A percentile compares a stretch with the other conserved stretches of the same genome.
Evolutionary conservation across 2,888 invertebrate genomes (phyloP).

Genomic region (Andrena trimmerana): DNA sequence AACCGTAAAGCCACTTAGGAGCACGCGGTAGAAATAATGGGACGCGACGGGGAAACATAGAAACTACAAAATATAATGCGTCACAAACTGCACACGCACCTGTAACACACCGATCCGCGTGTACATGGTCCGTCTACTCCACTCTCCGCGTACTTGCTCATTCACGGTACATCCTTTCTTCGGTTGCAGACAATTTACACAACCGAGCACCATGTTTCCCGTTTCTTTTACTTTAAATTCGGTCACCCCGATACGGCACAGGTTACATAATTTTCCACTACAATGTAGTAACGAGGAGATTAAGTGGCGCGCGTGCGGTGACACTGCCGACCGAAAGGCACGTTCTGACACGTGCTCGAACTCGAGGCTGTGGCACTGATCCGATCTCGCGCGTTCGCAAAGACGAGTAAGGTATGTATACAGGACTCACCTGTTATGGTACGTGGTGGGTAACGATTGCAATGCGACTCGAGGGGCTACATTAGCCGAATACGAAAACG

Average conservation of each 20-base stretch:
- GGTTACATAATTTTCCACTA: constrained; percentile 63
- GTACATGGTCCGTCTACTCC: constrained; percentile 30
- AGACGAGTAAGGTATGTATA: constrained; percentile 59
- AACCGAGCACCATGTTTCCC: constrained; percentile 24
- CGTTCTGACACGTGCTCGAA: constrained; percentile 65
- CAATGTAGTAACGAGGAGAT: constrained; percentile 47
- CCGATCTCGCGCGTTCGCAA: constrained; percentile 58
- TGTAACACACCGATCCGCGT: constrained; percentile 32
- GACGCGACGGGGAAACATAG: background rate
- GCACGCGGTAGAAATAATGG: background rate
- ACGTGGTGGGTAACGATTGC: constrained; percentile 42
- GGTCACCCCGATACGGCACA: constrained; percentile 38
- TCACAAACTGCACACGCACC: constrained; percentile 35
- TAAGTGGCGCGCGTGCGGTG: constrained; percentile 60
- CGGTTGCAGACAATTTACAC: constrained; percentile 37
- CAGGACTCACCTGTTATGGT: constrained; percentile 69
- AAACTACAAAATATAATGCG: background rate
- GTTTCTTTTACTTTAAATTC: background rate
- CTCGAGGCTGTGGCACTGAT: constrained; percentile 65
- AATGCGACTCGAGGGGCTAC: constrained; percentile 7
- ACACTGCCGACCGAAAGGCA: constrained; percentile 60
- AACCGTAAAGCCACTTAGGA: background rate
- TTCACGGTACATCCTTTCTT: constrained; percentile 21
- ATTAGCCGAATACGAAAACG: background rate
- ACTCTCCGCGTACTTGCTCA: constrained; percentile 40